Conservation (phyloP, 1,140 invertebrate species). For the Micrasema longulum region DNA sequence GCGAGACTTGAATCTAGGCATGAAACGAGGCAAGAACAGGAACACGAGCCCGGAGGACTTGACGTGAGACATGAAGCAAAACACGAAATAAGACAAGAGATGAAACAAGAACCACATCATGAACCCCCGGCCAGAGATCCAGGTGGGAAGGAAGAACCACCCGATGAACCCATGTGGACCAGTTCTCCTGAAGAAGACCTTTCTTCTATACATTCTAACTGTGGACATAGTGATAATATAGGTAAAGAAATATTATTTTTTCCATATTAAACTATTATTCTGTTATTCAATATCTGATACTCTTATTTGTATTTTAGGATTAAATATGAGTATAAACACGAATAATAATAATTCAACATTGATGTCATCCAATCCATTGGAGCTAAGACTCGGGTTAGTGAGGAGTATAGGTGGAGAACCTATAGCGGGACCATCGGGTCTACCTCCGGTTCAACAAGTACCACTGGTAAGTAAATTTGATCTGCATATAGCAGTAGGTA, state of each 20-base stretch:
- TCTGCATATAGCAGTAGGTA: no score
- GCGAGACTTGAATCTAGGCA: conserved; percentile 57
- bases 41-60: conserved; percentile 57
- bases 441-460: conserved; percentile 87
- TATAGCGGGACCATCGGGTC: conserved; percentile 79
- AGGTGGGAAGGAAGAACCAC: conserved; percentile 64
- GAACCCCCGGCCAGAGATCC: conserved; percentile 54
- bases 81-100: conserved; percentile 57
- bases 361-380: conserved; percentile 63
- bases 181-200: conserved; percentile 66
- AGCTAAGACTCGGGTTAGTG: conserved; percentile 62
- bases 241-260: conserved; percentile 58
- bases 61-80: conserved; percentile 61
- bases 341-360: conserved; percentile 60
- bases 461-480: conserved; percentile 76
- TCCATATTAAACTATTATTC: no score
- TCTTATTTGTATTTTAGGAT: conserved; percentile 57
- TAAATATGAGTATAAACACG: conserved; percentile 68
- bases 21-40: conserved; percentile 58
- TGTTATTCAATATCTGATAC: not conserved
- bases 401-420: conserved; percentile 71
- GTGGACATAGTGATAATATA: conserved; percentile 65
- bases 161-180: conserved; percentile 65
- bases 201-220: conserved; percentile 66
- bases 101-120: conserved; percentile 59